Base-by-base conservation (phyloP, 2,797 vertebrate genomes). In the Periparus ater region DNA sequence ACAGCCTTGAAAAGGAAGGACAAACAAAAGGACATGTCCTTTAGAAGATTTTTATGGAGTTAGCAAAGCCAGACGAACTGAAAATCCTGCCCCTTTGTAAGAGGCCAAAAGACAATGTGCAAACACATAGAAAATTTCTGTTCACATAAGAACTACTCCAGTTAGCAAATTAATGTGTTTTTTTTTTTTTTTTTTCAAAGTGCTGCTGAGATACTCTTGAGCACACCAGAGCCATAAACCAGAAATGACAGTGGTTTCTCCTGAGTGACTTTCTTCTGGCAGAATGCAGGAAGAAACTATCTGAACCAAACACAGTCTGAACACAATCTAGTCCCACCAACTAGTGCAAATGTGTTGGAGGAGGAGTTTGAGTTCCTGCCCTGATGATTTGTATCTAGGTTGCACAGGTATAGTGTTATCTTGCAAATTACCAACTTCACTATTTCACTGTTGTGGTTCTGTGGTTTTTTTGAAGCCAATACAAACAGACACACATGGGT, bases 81-180 rank as follows among this genome's bases (percentile, higher is more conserved):
- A 90, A 80, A 88, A 58, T 18, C 27, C 30, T 58, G 26, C 20
- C 38, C 17, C 13, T 68, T 36, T 6, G 0, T 57, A 82, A 27
- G 25, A 75, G 51, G 71, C 58, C 7, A 5, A 44, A 87, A 78
- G 13, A 42, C 27, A 29, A 61, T 0, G 4, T 57, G 67, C 40
- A 78, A 96, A 91, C 38, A 75, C 8, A 27, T 0, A 38, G 34
- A 21, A 94, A 76, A 65, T 11, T 83, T 85, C 55, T 74, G 34
- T 89, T 30, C 29, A 30, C 9, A 3, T 5, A 7, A 81, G 15
- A 91, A 84, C 42, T 36, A 68, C 21, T 62, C 38, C 61, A 81
- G 45, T 55, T 40, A 0, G 0, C 36, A 83, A 63, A 13, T 18
- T 7, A 89, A 48, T 8, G 3, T 4, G n/a, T n/a, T n/a, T n/a